A percentile compares a stretch with the other conserved stretches of the same genome.
Conservation (phyloP, 2,888 invertebrate species). For the Drosophila barbarae region DNA sequence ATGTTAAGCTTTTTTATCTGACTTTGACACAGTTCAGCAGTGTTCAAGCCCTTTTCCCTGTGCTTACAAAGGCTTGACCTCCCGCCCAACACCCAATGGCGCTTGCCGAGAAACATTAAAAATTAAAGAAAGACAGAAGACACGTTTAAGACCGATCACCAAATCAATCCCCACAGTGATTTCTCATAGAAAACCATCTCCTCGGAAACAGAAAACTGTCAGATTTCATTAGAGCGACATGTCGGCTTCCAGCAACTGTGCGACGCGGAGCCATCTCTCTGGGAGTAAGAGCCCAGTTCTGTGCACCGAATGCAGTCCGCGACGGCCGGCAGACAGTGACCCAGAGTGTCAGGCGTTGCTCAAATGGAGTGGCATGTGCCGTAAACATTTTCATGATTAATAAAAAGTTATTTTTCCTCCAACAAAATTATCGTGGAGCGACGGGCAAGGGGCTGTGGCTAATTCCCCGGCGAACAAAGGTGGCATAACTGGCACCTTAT, state of each 20-base stretch:
- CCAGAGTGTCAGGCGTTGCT: conserved; percentile 36
- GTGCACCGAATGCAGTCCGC: conserved; percentile 2
- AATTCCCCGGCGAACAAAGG: conserved; percentile 56
- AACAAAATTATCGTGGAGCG: conserved; percentile 36
- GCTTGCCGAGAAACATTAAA: conserved; percentile 12
- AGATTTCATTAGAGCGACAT: conserved; percentile 70
- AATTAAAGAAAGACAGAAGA: conserved; percentile 23
- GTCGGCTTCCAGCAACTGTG: conserved; percentile 41
- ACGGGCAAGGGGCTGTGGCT: conserved; percentile 26
- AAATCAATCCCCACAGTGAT: conserved; percentile 38
- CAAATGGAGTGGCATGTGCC: conserved; percentile 72
- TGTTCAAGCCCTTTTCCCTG: neutral
- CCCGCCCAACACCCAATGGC: conserved; percentile 20
- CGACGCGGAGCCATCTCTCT: conserved; percentile 22
- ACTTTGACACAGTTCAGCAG: neutral
- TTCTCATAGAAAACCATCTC: conserved; percentile 7
- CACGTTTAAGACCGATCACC: neutral
- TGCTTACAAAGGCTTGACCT: neutral
- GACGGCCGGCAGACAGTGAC: conserved; percentile 15
- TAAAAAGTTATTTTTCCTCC: conserved; percentile 57
- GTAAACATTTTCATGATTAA: conserved; percentile 70
- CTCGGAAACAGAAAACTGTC: conserved; percentile 59
- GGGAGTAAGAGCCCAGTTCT: conserved; percentile 9
- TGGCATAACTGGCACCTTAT: conserved; percentile 72
- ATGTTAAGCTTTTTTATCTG: conserved; percentile 2